Percentiles rank a stretch among this genome's conserved stretches.
Conservation (phyloP, 2,797 vertebrate genomes). For the Hippocampus kuda region DNA sequence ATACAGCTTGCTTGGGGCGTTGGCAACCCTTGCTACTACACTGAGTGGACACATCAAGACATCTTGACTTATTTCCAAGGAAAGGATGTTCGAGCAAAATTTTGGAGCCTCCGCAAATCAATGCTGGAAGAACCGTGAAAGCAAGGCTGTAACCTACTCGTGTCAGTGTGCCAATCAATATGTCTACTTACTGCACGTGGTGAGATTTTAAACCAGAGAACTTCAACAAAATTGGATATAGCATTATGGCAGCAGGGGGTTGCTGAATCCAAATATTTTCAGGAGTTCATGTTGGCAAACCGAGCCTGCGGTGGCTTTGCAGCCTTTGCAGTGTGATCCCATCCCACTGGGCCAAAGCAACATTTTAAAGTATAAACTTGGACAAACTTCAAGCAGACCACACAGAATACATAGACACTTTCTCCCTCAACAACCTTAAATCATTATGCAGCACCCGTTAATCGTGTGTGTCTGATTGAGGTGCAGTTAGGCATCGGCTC, state of each 20-base stretch:
- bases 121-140: not conserved
- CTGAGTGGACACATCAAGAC: not conserved
- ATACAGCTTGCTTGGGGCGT: not conserved
- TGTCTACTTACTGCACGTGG: slow-evolving; percentile 9
- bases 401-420: slow-evolving; percentile 12
- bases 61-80: not conserved
- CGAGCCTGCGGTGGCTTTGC: slow-evolving; percentile 21
- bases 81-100: not conserved
- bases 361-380: slow-evolving; percentile 32
- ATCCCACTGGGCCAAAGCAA: slow-evolving; percentile 27
- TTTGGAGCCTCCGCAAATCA: not conserved
- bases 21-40: not conserved
- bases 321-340: slow-evolving; percentile 26
- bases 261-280: slow-evolving; percentile 40
- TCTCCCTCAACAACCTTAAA: slow-evolving; percentile 1
- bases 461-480: not conserved
- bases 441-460: slow-evolving; percentile 13
- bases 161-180: slow-evolving; percentile 1
- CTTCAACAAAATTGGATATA: slow-evolving; percentile 17
- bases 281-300: slow-evolving; percentile 30
- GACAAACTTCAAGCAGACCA: slow-evolving; percentile 26
- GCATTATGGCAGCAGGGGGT: slow-evolving; percentile 24
- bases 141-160: not conserved
- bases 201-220: slow-evolving; percentile 12
- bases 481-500: not conserved